phyloP scores from a whole-genome alignment of 2,888 invertebrate genomes.

The Drosophila recens region DNA sequence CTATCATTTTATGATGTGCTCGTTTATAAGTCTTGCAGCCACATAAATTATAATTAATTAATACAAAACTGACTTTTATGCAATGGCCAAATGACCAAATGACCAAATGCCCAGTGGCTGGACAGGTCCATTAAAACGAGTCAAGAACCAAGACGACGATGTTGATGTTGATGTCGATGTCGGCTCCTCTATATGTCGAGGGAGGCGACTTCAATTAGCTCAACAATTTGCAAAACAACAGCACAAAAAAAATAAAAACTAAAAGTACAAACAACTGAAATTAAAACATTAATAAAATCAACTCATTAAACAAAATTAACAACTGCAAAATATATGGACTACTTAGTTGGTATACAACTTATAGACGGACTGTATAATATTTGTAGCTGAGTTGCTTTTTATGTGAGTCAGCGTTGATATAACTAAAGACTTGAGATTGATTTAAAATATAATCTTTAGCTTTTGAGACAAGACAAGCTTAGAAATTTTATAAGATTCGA shows the following conservation, averaged over 20 bases:
- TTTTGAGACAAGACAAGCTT: too few species aligned
- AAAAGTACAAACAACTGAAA: conserved; percentile 15
- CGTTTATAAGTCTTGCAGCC: conserved; percentile 66
- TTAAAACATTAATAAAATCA: conserved; percentile 23
- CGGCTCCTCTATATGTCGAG: background rate
- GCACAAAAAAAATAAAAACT: conserved; percentile 3
- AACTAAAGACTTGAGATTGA: too few species aligned
- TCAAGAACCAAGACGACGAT: conserved; percentile 10
- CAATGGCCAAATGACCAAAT: conserved; percentile 55
- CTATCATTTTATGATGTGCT: conserved; percentile 76
- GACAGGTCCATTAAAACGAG: conserved; percentile 43
- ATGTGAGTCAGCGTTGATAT: background rate
- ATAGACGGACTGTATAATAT: background rate
- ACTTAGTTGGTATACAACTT: background rate
- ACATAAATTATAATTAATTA: conserved; percentile 81
- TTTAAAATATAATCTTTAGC: too few species aligned
- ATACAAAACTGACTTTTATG: conserved; percentile 72
- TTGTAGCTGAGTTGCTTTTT: too few species aligned
- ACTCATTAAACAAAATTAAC: conserved; percentile 22
- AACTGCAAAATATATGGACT: conserved; percentile 2
- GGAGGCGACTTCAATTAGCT: conserved; percentile 30
- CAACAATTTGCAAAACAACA: conserved; percentile 32
- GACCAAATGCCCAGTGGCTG: conserved; percentile 41
- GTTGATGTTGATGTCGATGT: too few species aligned
- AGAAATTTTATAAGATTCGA: too few species aligned